Evolutionary conservation across 2,113 vertebrate species (phyloP), one percentile per base, ranked within the genome.

Genomic region (Cyprinus carpio): DNA sequence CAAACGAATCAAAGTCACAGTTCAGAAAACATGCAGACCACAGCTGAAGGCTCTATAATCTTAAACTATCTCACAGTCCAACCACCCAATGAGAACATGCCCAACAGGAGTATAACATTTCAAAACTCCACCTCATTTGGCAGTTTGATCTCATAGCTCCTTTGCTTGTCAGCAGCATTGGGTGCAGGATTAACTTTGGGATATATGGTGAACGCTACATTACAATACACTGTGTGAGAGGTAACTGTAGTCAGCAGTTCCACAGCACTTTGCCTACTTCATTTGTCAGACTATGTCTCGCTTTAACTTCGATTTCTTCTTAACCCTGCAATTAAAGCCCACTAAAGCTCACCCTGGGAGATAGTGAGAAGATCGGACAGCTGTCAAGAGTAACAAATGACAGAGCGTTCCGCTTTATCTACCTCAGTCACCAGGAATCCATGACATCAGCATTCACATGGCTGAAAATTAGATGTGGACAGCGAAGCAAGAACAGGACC

Each of bases 381-480:
- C 93, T 95, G 93, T 90, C 87, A 85, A 37, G 34, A 20, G 77
- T 88, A 87, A 90, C 84, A 92, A 92, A 93, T 87, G 87, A 91
- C 83, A 51, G 76, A 90, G 85, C 43, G 83, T 90, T 87, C 81
- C 76, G 60, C 69, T 84, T 77, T 74, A 89, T 86, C 85, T 62
- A 58, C 85, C 88, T 92, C 91, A 93, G 88, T 89, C 85, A 88
- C 88, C 83, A 91, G 91, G 92, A 93, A 93, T 94, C 90, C 85
- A 87, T 94, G 91, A 94, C 89, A 88, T 93, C 91, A 92, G 72
- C 90, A 86, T 46, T 58, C 49, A 56, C 25, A 37, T 51, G 18
- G 18, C 29, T 13, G 16, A 51, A 71, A 60, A 46, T 76, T 49
- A 64, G 65, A 43, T 31, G 56, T n/a, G 54, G 54, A 58, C 54